Conservation (phyloP, 2,888 invertebrate species). For the Drosophila parthenogenetica region DNA sequence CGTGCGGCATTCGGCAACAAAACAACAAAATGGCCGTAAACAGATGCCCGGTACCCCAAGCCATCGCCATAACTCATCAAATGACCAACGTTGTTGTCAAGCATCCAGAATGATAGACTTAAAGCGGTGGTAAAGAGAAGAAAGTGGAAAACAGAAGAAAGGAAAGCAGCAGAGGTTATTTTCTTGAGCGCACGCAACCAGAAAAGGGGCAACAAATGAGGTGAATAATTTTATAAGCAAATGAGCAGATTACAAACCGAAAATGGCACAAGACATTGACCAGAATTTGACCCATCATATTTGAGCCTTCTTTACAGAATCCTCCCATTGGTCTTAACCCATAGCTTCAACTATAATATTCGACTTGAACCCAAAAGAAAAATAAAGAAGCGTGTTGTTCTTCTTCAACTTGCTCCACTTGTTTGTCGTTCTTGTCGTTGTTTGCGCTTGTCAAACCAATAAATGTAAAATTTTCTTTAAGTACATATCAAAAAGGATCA, state of each 20-base stretch:
- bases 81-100: slow-evolving; percentile 57
- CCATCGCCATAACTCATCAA: slow-evolving; percentile 64
- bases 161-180: not conserved
- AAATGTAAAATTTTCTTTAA: slow-evolving; percentile 80
- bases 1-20: slow-evolving; percentile 60
- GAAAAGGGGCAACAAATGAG: slow-evolving; percentile 83
- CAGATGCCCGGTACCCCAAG: slow-evolving; percentile 49
- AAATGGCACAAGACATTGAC: slow-evolving; percentile 72
- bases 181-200: slow-evolving; percentile 65
- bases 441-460: slow-evolving; percentile 73
- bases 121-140: not conserved
- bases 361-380: slow-evolving; percentile 14
- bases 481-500: slow-evolving; percentile 82
- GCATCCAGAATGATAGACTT: slow-evolving; percentile 7
- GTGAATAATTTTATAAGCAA: slow-evolving; percentile 83
- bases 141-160: not conserved
- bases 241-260: slow-evolving; percentile 79
- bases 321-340: slow-evolving; percentile 5
- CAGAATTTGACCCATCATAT: slow-evolving; percentile 65
- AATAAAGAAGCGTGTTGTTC: slow-evolving; percentile 21
- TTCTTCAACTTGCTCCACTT: slow-evolving; percentile 5
- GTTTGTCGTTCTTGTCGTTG: slow-evolving; percentile 42
- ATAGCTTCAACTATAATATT: slow-evolving; percentile 33
- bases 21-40: slow-evolving; percentile 72
- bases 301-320: not conserved